Percentiles rank a stretch among this genome's conserved stretches.
Conservation (phyloP, 2,113 vertebrate species). For the Pterocles gutturalis region DNA sequence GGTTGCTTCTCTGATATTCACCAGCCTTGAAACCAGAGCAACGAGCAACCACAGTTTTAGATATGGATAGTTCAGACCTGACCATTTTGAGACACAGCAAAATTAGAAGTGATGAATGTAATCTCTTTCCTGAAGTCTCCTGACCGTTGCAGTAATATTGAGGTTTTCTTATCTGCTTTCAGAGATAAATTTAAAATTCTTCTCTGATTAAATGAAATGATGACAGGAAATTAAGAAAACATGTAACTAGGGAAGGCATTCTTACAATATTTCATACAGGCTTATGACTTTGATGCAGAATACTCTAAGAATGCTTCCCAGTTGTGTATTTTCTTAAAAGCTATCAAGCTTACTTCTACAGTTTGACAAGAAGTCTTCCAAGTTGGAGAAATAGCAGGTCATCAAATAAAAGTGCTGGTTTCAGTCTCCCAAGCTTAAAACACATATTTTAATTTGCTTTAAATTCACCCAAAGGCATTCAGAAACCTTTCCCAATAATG, state of each 20-base stretch:
- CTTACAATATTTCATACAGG: background rate
- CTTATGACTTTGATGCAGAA: background rate
- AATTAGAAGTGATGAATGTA: background rate
- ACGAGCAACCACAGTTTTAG: background rate
- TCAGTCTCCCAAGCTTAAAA: background rate
- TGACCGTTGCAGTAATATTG: background rate
- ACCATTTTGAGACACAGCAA: background rate
- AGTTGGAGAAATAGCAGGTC: background rate
- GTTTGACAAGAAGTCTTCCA: background rate
- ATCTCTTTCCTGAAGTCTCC: background rate
- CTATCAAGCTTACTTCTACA: background rate
- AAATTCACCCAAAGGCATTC: background rate
- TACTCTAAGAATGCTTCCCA: background rate
- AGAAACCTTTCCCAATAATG: background rate
- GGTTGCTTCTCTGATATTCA: background rate
- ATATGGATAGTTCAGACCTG: background rate
- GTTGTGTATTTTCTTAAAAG: background rate
- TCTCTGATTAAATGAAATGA: background rate
- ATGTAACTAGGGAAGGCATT: background rate
- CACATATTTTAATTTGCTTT: background rate
- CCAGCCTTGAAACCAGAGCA: background rate
- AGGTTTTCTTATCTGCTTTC: background rate
- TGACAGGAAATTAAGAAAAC: conserved; percentile 5
- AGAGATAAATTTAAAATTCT: background rate
- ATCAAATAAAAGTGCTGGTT: background rate